Percentiles rank a stretch among this genome's conserved stretches.
phyloP scores from a whole-genome alignment of 2,888 invertebrate species.

The Drosophila falleni region DNA sequence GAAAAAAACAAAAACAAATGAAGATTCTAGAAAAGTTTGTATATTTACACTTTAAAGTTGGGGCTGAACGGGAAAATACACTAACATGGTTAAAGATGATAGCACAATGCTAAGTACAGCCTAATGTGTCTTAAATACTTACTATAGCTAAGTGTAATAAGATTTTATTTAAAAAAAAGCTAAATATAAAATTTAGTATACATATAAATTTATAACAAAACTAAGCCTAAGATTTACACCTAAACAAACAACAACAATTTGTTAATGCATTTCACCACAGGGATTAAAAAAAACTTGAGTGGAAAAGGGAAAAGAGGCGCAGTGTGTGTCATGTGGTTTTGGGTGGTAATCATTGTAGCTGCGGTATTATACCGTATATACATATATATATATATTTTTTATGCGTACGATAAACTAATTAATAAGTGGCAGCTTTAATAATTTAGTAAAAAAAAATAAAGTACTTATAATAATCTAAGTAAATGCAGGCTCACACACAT shows the following conservation, averaged over 20 bases:
- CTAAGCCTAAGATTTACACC: conserved; percentile 61
- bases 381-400: conserved; percentile 39
- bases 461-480: conserved; percentile 58
- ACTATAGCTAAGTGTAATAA: conserved; percentile 82
- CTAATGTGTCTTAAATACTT: conserved; percentile 85
- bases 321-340: background rate
- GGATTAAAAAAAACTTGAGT: background rate
- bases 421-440: conserved; percentile 85
- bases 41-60: conserved; percentile 58
- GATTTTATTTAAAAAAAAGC: conserved; percentile 67
- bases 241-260: conserved; percentile 30
- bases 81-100: conserved; percentile 45
- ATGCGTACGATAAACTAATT: conserved; percentile 78
- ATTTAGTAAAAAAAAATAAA: conserved; percentile 69
- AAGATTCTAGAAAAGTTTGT: conserved; percentile 52
- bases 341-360: conserved; percentile 38
- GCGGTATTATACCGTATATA: conserved; percentile 25
- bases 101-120: conserved; percentile 83
- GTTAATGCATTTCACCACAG: conserved; percentile 41
- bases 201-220: conserved; percentile 50
- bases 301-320: background rate
- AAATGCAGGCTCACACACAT: conserved; percentile 42
- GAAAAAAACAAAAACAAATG: conserved; percentile 6
- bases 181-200: conserved; percentile 20
- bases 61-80: conserved; percentile 35